These are phyloP conservation scores for Nasonovia ribisnigri DNA, from an alignment of 2,888 invertebrate species.

Conservation along the genomic window DNA sequence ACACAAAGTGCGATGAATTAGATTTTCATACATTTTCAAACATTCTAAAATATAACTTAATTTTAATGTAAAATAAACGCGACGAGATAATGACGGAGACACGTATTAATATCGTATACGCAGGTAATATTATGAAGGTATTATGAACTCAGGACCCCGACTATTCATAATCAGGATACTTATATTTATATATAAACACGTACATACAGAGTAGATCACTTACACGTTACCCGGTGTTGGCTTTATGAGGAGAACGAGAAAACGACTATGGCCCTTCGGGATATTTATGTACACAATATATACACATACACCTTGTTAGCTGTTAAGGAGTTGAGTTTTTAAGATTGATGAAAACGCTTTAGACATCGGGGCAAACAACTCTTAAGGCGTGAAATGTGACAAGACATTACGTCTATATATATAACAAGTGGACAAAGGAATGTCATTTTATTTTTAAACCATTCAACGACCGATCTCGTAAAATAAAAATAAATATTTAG, in stretches of 20 bases:
- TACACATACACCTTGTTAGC: background rate
- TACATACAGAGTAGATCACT: background rate
- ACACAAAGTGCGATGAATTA: conserved; percentile 51
- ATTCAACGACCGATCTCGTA: background rate
- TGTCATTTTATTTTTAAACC: conserved; percentile 3
- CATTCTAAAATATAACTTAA: conserved; percentile 35
- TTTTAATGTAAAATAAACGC: background rate
- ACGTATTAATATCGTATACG: background rate
- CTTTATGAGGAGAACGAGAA: background rate
- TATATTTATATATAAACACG: background rate
- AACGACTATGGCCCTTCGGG: background rate
- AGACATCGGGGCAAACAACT: background rate
- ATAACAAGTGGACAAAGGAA: background rate
- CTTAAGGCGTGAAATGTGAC: background rate
- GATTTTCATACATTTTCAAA: conserved; percentile 6
- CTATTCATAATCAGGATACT: background rate
- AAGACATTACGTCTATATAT: background rate
- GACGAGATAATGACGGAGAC: background rate
- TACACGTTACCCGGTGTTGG: background rate
- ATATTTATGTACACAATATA: background rate
- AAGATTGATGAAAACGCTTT: background rate
- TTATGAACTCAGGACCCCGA: background rate
- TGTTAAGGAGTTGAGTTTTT: background rate
- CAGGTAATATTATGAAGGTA: background rate
- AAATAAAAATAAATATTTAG: conserved; percentile 8